Evolutionary conservation across 2,888 invertebrate genomes (phyloP).

Genomic region (Pegoplata infirma): DNA sequence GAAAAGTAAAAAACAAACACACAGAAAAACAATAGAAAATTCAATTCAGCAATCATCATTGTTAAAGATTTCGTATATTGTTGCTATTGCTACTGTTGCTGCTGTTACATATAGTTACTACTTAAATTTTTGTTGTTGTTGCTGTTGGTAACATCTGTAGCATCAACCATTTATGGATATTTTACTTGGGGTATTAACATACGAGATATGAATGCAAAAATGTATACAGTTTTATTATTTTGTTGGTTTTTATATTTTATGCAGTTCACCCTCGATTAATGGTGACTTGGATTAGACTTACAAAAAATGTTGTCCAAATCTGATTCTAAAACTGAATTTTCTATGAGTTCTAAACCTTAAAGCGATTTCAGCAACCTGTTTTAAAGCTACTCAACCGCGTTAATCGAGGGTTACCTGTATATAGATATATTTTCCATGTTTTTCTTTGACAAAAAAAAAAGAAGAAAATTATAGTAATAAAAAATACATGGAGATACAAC

Average conservation of each 20-base stretch:
- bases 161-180: constrained; percentile 31
- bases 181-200: constrained; percentile 19
- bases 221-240: not conserved
- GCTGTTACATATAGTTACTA: not conserved
- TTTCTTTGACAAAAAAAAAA: not conserved
- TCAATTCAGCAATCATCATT: not conserved
- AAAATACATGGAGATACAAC: not conserved
- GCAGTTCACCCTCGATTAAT: too few species aligned
- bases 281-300: too few species aligned
- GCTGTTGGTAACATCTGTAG: not conserved
- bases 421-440: not conserved
- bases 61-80: not conserved
- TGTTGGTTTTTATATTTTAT: not conserved
- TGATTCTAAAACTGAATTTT: too few species aligned
- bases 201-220: constrained; percentile 28
- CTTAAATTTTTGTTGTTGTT: not conserved
- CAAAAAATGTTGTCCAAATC: too few species aligned
- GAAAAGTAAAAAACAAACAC: not conserved
- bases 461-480: constrained; percentile 11
- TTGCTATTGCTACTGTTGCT: not conserved
- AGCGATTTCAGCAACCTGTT: too few species aligned
- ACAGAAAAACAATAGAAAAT: not conserved
- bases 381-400: too few species aligned
- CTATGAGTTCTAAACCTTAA: too few species aligned
- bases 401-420: too few species aligned